These are phyloP conservation scores for Dryomyza anilis DNA, from an alignment of 2,888 invertebrate genomes.

Conservation along the genomic window DNA sequence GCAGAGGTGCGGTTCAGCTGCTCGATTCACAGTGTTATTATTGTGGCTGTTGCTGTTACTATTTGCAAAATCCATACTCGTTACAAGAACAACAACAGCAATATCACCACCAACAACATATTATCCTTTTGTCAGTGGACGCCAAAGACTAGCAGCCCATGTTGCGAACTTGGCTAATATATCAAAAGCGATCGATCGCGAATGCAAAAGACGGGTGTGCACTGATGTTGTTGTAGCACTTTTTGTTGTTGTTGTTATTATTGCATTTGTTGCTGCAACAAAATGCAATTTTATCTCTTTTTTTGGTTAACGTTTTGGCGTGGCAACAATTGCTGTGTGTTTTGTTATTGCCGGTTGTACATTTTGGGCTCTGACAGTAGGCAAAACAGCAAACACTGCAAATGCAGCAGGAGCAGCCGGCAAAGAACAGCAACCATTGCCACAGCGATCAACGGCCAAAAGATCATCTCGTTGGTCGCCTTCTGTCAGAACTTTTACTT, in stretches of 20 bases:
- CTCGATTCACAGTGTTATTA: not conserved
- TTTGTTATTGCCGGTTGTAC: conserved; percentile 35
- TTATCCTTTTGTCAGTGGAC: conserved; percentile 18
- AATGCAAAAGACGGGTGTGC: not conserved
- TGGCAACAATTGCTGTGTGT: conserved; percentile 30
- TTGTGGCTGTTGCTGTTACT: not conserved
- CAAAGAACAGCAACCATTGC: conserved; percentile 20
- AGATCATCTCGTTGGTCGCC: conserved; percentile 31
- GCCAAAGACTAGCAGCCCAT: not conserved
- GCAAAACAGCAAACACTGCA: conserved; percentile 18
- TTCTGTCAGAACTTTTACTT: conserved; percentile 25
- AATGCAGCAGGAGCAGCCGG: conserved; percentile 20
- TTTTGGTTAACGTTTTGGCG: conserved; percentile 44
- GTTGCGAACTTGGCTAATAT: conserved; percentile 14
- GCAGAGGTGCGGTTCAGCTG: conserved; percentile 15
- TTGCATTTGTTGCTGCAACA: not conserved
- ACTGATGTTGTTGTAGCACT: conserved; percentile 13
- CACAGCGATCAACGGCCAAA: conserved; percentile 13
- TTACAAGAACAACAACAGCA: no score
- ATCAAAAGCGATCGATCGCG: conserved; percentile 25
- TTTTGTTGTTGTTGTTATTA: conserved; percentile 31
- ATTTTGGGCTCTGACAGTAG: conserved; percentile 25
- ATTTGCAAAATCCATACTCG: no score
- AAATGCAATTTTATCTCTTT: conserved; percentile 45
- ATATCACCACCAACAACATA: no score